phyloP scores from a whole-genome alignment of 2,888 invertebrate species.

The Thecophora atra region DNA sequence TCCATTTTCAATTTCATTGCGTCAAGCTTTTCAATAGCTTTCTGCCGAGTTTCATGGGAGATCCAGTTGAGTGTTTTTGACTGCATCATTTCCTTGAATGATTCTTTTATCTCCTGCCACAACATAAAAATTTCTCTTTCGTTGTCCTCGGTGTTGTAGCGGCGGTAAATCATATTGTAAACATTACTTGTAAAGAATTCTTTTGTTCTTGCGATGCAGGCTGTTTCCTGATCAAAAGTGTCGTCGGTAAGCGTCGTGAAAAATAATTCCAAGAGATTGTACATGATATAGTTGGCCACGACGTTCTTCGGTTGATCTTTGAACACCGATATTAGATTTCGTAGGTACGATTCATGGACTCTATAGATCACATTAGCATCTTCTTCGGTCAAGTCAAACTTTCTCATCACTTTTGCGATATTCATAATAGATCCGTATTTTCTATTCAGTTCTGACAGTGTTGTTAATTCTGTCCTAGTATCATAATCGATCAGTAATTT shows the following conservation, averaged over 20 bases:
- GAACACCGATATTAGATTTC: slow-evolving; percentile 50
- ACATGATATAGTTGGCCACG: slow-evolving; percentile 61
- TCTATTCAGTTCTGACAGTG: slow-evolving; percentile 48
- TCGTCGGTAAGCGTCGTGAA: slow-evolving; percentile 41
- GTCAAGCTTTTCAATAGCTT: slow-evolving; percentile 53
- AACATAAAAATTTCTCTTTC: slow-evolving; percentile 56
- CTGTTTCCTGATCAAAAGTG: slow-evolving; percentile 37
- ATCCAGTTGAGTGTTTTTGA: slow-evolving; percentile 54
- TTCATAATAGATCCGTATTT: slow-evolving; percentile 52
- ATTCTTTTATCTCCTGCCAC: slow-evolving; percentile 55
- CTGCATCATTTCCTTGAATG: slow-evolving; percentile 49
- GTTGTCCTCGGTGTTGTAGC: slow-evolving; percentile 49
- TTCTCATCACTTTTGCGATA: slow-evolving; percentile 50
- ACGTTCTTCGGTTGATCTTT: slow-evolving; percentile 45
- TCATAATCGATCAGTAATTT: slow-evolving; percentile 43
- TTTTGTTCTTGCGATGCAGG: slow-evolving; percentile 51
- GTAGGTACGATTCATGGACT: slow-evolving; percentile 48
- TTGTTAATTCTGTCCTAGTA: slow-evolving; percentile 43
- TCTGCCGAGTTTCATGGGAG: slow-evolving; percentile 44
- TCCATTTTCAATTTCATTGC: slow-evolving; percentile 55
- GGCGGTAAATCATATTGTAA: slow-evolving; percentile 59
- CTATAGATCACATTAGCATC: slow-evolving; percentile 50
- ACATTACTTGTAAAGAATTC: slow-evolving; percentile 56
- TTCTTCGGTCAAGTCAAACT: slow-evolving; percentile 49
- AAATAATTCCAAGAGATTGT: slow-evolving; percentile 51